These are phyloP conservation scores for Cephus cinctus DNA, from an alignment of 1,140 invertebrate genomes.

Conservation along the genomic window DNA sequence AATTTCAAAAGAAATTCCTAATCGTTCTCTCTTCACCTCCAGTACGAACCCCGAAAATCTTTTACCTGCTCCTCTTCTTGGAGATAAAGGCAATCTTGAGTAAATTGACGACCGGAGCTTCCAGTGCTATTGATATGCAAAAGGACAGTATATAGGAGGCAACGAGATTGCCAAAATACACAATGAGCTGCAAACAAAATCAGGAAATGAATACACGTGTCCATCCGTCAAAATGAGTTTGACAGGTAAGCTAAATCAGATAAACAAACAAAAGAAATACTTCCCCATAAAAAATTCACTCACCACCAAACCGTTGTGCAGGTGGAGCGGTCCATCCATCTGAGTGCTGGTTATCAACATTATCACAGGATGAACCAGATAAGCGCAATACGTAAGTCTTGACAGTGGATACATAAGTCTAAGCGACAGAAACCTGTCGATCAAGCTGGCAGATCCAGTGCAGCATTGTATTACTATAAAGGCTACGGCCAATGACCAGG, in stretches of 20 bases:
- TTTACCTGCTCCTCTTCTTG: conserved; percentile 43
- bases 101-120: conserved; percentile 75
- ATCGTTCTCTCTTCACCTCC: too few relatives aligned
- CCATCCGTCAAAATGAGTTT: conserved; percentile 10
- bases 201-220: too few relatives aligned
- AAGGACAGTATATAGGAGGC: conserved; percentile 76
- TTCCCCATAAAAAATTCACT: too few relatives aligned
- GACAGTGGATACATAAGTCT: conserved; percentile 80
- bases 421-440: conserved; percentile 77
- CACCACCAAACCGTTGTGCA: conserved; percentile 72
- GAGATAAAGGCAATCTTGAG: conserved; percentile 63
- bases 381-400: conserved; percentile 86
- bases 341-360: conserved; percentile 76
- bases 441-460: conserved; percentile 70
- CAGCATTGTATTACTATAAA: conserved; percentile 83
- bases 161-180: conserved; percentile 78
- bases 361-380: conserved; percentile 84
- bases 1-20: too few relatives aligned
- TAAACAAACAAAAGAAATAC: too few relatives aligned
- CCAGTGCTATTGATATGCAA: conserved; percentile 72
- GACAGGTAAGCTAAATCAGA: neutral
- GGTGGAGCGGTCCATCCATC: conserved; percentile 74
- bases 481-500: conserved; percentile 73
- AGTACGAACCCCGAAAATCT: neutral
- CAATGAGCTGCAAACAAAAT: conserved; percentile 63